These are phyloP conservation scores for Astropecten irregularis DNA, from an alignment of 53 echinoderm and acorn worm genomes.

Conservation along the genomic window DNA sequence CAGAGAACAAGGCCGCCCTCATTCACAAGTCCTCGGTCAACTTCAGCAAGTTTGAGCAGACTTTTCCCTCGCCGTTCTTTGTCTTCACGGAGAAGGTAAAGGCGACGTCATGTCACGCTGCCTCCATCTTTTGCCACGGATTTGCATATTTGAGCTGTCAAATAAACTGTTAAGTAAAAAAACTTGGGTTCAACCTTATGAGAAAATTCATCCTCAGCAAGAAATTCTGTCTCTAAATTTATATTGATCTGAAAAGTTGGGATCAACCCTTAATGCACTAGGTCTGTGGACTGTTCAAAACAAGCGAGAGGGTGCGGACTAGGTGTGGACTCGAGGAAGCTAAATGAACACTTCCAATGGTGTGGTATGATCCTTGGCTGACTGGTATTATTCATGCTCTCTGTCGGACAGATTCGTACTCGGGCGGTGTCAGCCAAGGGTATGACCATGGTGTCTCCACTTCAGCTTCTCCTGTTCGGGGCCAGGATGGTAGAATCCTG, in stretches of 20 bases:
- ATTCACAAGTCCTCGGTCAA: conserved; percentile 98
- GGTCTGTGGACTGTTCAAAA: too few species aligned
- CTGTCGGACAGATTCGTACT: conserved; percentile 79
- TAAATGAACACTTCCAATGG: too few species aligned
- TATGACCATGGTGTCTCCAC: conserved; percentile 97
- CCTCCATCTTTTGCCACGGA: too few species aligned
- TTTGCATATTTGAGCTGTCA: not conserved
- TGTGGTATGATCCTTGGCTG: too few species aligned
- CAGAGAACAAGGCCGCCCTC: conserved; percentile 95
- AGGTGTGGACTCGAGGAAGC: too few species aligned
- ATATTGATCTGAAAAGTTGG: too few species aligned
- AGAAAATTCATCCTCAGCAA: too few species aligned
- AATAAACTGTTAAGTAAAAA: not conserved
- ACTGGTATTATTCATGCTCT: too few species aligned
- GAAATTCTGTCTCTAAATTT: too few species aligned
- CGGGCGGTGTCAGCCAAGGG: conserved; percentile 95
- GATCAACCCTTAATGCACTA: too few species aligned
- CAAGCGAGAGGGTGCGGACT: too few species aligned
- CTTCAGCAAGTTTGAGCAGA: conserved; percentile 98
- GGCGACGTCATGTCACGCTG: not conserved
- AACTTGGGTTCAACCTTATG: too few species aligned
- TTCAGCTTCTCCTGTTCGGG: conserved; percentile 86
- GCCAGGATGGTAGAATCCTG: conserved; percentile 74
- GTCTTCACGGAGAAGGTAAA: conserved; percentile 93
- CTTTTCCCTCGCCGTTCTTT: conserved; percentile 91